Base-by-base conservation (phyloP, 2,888 invertebrate species). In the Plusia festucae region DNA sequence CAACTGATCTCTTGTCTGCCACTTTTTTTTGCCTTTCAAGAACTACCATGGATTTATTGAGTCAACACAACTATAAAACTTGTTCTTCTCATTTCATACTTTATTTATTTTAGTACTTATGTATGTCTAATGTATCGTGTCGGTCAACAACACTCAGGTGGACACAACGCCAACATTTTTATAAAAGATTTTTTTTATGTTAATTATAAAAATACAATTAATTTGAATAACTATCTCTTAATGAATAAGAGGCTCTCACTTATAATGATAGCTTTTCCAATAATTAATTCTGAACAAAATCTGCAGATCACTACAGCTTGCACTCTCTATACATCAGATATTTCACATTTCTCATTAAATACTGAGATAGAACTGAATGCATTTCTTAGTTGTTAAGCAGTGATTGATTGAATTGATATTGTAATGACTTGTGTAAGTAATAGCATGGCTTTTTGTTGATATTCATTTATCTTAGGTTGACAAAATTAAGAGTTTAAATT, bases 211-310 rank as follows among this genome's bases (percentile, higher is more conserved):
- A 30, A 30, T 30, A 30, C 9, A 7, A 30, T 30, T 30, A 9
- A 30, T 30, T 30, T 30, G 9, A 27, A 9, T 32, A 34, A 40
- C n/a, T 40, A 40, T 40, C 11, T 57, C 40, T 24, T 53, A 20
- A 32, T 53, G 61, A 64, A 69, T 64, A 24, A 24, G 24, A 76
- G 69, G 54, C 52, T 70, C 65, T 75, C 71, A 70, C 66, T 60
- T 64, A 11, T 69, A 79, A 79, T 70, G 59, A 62, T 32, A 59
- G 56, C 61, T 70, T 78, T 79, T 79, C 76, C 70, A 79, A 76
- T 75, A 56, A 76, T 74, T 76, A 74, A 72, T 72, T 71, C 60
- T 60, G 8, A 24, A 65, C 18, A 51, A 59, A 79, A 73, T 73
- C 53, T 72, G 61, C 73, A 70, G 73, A 77, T 77, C 79, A 77